Conservation (phyloP, 2,888 invertebrate genomes). For the Margaritifera margaritifera region DNA sequence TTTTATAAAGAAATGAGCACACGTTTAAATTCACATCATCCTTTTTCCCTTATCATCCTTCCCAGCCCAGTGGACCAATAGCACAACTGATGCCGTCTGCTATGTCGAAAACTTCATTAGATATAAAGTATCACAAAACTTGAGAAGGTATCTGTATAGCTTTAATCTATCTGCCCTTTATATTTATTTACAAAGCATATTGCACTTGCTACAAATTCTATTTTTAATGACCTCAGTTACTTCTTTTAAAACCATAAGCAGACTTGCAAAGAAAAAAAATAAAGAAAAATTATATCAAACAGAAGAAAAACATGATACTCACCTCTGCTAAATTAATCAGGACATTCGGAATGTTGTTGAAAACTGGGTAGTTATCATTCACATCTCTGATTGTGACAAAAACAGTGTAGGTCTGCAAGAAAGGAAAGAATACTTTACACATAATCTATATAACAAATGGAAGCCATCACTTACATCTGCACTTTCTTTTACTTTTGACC, state of each 20-base stretch:
- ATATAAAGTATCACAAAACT: too few species aligned
- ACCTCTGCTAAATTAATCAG: constrained; percentile 24
- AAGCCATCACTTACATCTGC: background rate
- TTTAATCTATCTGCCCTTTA: too few species aligned
- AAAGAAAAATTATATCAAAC: background rate
- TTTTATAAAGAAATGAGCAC: too few species aligned
- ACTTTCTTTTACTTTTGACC: too few species aligned
- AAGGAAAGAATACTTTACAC: background rate
- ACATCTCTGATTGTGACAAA: constrained; percentile 41
- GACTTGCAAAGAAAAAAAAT: background rate
- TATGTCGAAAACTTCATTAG: too few species aligned
- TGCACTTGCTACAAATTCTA: too few species aligned
- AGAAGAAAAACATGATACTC: background rate
- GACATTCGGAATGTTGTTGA: constrained; percentile 31
- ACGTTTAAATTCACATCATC: too few species aligned
- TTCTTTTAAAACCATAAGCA: background rate
- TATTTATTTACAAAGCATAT: too few species aligned
- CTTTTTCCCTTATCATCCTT: too few species aligned
- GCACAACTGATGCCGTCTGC: too few species aligned
- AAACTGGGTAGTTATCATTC: constrained; percentile 50
- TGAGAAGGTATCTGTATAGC: too few species aligned
- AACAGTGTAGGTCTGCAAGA: constrained; percentile 39
- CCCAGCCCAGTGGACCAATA: too few species aligned
- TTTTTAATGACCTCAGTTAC: background rate
- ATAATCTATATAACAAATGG: background rate